phyloP scores from a whole-genome alignment of 2,113 vertebrate species.

The Ailurus styani region DNA sequence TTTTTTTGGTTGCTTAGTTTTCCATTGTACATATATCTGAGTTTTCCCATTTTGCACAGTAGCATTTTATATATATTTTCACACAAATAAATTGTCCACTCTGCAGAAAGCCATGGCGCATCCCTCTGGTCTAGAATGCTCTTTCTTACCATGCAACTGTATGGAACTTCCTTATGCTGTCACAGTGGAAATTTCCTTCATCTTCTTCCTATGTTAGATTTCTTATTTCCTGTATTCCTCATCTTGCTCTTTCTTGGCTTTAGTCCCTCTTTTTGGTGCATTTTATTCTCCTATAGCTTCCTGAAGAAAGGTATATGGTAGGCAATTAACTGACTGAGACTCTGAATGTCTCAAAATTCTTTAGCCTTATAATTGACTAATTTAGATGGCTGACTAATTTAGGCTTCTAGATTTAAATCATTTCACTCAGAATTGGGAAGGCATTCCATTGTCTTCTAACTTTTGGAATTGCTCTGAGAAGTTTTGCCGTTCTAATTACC shows the following conservation, averaged over 20 bases:
- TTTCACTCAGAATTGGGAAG: not conserved
- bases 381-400: not conserved
- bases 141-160: not conserved
- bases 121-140: not conserved
- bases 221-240: not conserved
- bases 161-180: not conserved
- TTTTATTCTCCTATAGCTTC: not conserved
- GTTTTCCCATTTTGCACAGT: not conserved
- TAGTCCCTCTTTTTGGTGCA: not conserved
- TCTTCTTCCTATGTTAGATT: not conserved
- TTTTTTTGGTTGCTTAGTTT: slow-evolving; percentile 2
- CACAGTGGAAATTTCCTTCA: not conserved
- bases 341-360: not conserved
- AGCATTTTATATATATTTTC: not conserved
- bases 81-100: not conserved
- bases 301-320: not conserved
- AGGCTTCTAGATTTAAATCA: not conserved
- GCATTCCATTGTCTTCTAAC: not conserved
- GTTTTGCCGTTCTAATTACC: not conserved
- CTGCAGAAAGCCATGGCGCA: not conserved
- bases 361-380: not conserved
- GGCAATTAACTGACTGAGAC: not conserved
- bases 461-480: not conserved
- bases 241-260: not conserved
- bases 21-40: not conserved